A percentile compares a stretch with the other conserved stretches of the same genome.
Evolutionary conservation across 2,797 vertebrate species (phyloP).

Genomic region (Acrossocheilus fasciatus): DNA sequence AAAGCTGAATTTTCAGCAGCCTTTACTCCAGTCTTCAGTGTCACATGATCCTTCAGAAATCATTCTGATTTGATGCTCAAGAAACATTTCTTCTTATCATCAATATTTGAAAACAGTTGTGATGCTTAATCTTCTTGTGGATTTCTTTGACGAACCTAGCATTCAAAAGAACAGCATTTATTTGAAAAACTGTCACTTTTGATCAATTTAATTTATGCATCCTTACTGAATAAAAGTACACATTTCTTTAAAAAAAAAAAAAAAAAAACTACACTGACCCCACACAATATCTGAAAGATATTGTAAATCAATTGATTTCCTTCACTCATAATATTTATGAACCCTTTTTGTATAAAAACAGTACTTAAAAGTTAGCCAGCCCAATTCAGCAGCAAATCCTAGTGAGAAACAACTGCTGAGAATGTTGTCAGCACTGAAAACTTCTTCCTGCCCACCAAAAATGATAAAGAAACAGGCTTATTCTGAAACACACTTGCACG

Average conservation of each 20-base stretch:
- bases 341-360: background rate
- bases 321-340: background rate
- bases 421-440: background rate
- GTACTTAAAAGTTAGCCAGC: background rate
- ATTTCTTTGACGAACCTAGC: background rate
- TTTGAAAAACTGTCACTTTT: background rate
- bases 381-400: background rate
- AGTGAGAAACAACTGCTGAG: background rate
- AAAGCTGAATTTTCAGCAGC: background rate
- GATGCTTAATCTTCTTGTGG: background rate
- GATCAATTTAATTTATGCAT: background rate
- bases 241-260: background rate
- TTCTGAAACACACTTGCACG: slow-evolving; percentile 10
- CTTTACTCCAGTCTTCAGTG: background rate
- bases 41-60: background rate
- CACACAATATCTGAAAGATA: background rate
- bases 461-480: slow-evolving; percentile 22
- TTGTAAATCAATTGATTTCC: background rate
- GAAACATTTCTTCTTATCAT: background rate
- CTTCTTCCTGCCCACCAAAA: background rate
- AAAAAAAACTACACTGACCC: background rate
- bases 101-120: background rate
- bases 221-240: background rate
- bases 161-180: background rate
- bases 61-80: background rate